A percentile compares a stretch with the other conserved stretches of the same genome.
These are phyloP conservation scores for Amblyjoppa fuscipennis DNA, from an alignment of 2,888 invertebrate species.

Conservation along the genomic window DNA sequence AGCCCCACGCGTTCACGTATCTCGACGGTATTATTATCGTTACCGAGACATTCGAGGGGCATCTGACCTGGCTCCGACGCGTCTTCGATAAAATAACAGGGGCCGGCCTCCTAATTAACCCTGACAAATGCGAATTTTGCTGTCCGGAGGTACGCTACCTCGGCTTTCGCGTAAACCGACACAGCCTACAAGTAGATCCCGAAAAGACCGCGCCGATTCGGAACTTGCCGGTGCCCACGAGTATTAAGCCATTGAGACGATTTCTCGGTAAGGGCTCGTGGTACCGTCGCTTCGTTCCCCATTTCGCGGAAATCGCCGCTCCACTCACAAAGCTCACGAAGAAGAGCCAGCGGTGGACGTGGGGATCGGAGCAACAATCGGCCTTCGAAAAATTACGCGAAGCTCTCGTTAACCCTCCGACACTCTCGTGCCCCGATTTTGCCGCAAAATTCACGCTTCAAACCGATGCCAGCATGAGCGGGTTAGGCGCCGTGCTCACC, in stretches of 20 bases:
- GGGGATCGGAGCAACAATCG: conserved; percentile 60
- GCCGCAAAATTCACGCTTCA: conserved; percentile 47
- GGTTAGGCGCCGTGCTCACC: neutral
- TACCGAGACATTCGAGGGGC: conserved; percentile 65
- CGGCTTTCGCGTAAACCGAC: conserved; percentile 71
- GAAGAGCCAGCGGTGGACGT: conserved; percentile 63
- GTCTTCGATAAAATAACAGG: conserved; percentile 63
- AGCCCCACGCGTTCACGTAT: conserved; percentile 53
- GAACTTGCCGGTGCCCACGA: conserved; percentile 66
- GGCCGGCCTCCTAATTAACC: conserved; percentile 67
- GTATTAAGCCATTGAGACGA: conserved; percentile 53
- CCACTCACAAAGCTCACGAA: conserved; percentile 67
- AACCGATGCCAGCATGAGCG: conserved; percentile 55
- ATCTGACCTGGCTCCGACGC: conserved; percentile 60
- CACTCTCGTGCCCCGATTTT: conserved; percentile 67
- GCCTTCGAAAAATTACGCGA: conserved; percentile 66
- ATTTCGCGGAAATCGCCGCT: conserved; percentile 54
- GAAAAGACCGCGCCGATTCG: conserved; percentile 41
- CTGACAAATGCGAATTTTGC: conserved; percentile 56
- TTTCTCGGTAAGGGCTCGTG: conserved; percentile 75
- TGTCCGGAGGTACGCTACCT: conserved; percentile 67
- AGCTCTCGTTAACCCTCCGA: conserved; percentile 58
- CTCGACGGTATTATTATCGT: conserved; percentile 5
- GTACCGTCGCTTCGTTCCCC: conserved; percentile 66
- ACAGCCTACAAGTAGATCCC: conserved; percentile 67